These are phyloP conservation scores for Scaptomyza caliginosa DNA, from an alignment of 2,888 invertebrate genomes.

Conservation along the genomic window DNA sequence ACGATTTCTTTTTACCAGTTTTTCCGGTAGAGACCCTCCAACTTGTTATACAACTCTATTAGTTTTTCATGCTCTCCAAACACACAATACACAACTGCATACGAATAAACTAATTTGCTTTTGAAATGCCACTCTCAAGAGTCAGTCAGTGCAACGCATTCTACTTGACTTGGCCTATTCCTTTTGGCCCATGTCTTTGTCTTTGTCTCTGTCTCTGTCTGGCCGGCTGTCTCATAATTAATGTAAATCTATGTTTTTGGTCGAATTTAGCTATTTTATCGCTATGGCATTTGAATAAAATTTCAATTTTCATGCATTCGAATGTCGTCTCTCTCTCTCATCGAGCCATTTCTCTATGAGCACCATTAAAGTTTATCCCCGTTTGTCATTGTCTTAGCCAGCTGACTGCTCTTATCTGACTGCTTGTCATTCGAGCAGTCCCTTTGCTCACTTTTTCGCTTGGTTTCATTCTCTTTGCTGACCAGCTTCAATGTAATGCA, in stretches of 20 bases:
- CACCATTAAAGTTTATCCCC: slow-evolving; percentile 39
- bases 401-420: slow-evolving; percentile 8
- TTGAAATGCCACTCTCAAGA: slow-evolving; percentile 22
- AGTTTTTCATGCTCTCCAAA: slow-evolving; percentile 49
- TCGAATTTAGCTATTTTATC: slow-evolving; percentile 42
- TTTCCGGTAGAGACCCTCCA: slow-evolving; percentile 30
- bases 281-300: slow-evolving; percentile 65
- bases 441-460: background rate
- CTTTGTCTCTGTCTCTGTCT: background rate
- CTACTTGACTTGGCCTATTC: slow-evolving; percentile 24
- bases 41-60: slow-evolving; percentile 77
- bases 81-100: slow-evolving; percentile 47
- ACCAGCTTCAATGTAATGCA: slow-evolving; percentile 19
- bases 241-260: slow-evolving; percentile 61
- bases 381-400: slow-evolving; percentile 34
- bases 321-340: slow-evolving; percentile 3
- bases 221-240: slow-evolving; percentile 58
- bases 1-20: slow-evolving; percentile 59
- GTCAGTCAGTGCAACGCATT: slow-evolving; percentile 28
- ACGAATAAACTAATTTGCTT: slow-evolving; percentile 72
- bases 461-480: background rate
- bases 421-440: slow-evolving; percentile 6
- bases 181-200: slow-evolving; percentile 15
- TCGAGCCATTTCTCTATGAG: slow-evolving; percentile 4
- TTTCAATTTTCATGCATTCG: slow-evolving; percentile 69